Evolutionary conservation across 2,888 invertebrate genomes (phyloP), one percentile per base, ranked within the genome.

Genomic region (Lasioglossum calceatum): DNA sequence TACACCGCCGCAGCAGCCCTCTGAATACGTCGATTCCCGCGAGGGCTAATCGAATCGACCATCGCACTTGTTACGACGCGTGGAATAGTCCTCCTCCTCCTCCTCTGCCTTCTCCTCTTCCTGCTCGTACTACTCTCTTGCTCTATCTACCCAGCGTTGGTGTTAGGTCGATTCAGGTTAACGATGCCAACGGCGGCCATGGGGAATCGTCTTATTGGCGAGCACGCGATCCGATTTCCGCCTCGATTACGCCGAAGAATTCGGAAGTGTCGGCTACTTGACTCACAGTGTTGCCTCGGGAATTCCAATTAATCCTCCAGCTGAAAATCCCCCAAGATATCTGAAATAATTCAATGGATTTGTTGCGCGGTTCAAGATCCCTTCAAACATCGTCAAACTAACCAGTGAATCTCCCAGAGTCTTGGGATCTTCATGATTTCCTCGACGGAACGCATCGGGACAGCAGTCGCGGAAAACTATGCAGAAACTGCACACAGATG

Each of bases 21-120:
- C 78, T 81, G 86, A 76, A 84, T 81, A 82, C 87, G 84, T 82
- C 84, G 88, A 84, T 82, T 84, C 84, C 87, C 88, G 64, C 67
- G 90, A 81, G 90, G 67, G 64, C 76, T 89, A 89, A 88, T 89
- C 84, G 89, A 87, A 87, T 81, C 72, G 88, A 84, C 82, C 77
- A 87, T 89, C 80, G 79, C 71, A 84, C 89, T 89, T 88, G 84
- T 88, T 87, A 89, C 87, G 79, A 80, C 39, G 78, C 74, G 79
- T 71, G 32, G 79, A 80, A 78, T 67, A 32, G 73, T 73, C 67
- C 75, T 19, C 19, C 67, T 2, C 14, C 14, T 23, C 10, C 27
- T 10, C 61, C 3, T 4, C 27, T 3, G 12, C 12, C 44, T 27
- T 19, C 54, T 23, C 23, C 23, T 23, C 10, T 54, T 54, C 54